Evolutionary conservation across 2,888 invertebrate species (phyloP), one percentile per base, ranked within the genome.

Genomic region (Andrena hattorfiana): DNA sequence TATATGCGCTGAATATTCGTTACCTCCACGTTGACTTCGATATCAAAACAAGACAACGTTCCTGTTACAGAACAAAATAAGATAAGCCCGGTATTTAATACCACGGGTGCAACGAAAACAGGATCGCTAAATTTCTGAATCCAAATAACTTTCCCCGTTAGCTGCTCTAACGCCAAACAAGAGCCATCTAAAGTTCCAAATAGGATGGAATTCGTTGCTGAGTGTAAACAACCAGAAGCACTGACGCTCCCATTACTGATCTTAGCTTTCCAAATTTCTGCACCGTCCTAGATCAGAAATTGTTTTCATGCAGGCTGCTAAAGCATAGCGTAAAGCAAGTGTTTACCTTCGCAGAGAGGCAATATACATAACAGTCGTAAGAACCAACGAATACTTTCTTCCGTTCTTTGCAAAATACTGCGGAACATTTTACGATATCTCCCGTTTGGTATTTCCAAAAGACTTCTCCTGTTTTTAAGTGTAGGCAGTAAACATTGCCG

Each of bases 321-420:
- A 8, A 23, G 20, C 51, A 26, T 64, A 35, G 32, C 35, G 42
- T 2, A 56, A 30, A 67, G 16, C 10, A 32, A 26, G 32, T 26
- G 72, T 77, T 80, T 94, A 96, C 97, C 94, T 93, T 81, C 60
- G 94, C 84, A 91, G 95, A 94, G 72, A 97, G 92, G 85, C 96
- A 96, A 91, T 97, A 96, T 4, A 97, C 90, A 87, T 94, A 92
- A 74, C 96, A 96, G 91, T 97, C 97, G 91, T 97, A 97, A 0
- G 97, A 96, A 32, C 97, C 97, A 89, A 97, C 94, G 89, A 96
- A 95, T 30, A 97, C 92, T 16, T 94, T 89, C 42, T 94, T 94
- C 26, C 92, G 92, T 16, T 90, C 71, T 48, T 88, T 87, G 83
- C 95, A 94, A 67, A 94, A 89, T 83, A 94, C 88, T 5, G 96